Base-by-base conservation (phyloP, 2,888 invertebrate genomes). In the Mactromeris polynyma region DNA sequence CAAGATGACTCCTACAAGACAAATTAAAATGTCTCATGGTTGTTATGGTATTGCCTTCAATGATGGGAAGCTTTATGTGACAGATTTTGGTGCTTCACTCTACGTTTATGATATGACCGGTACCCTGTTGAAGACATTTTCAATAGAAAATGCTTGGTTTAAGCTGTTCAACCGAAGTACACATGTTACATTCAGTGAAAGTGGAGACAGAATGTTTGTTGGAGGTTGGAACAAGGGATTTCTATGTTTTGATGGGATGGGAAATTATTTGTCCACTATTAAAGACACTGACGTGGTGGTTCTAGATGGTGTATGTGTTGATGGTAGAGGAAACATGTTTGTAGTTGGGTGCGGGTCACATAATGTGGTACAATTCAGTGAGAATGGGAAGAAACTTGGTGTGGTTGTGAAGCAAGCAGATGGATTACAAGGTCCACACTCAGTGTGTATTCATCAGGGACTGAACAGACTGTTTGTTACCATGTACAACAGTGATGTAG, bases 271-370 rank as follows among this genome's bases (percentile, higher is more conserved):
- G 4, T 31, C 40, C 9, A 26, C 46, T 42, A n/a, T 9, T 46
- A 26, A 19, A 26, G 80, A 80, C 26, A 26, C 46, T 26, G 31
- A 80, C 11, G 21, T 80, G 2, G 40, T 17, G 21, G 38, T 26
- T 46, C 17, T 11, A n/a, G 31, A 42, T 46, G 80, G 80, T 11
- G 80, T 46, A 7, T 80, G 80, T 46, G 11, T 46, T 42, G 80
- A 80, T 26, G 31, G 26, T n/a, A 46, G 80, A 26, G 80, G 80
- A 46, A 80, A 80, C 46, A n/a, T 46, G 7, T 80, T 80, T 46
- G 31, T 46, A 14, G 31, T 17, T 42, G 80, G 42, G n/a, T 26
- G 38, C 40, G 26, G 17, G 7, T 69, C 69, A 2, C 2, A 1
- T 2, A 69, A 69, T 33, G 33, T 69, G 33, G 31, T 69, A 11